A percentile compares a stretch with the other conserved stretches of the same genome.
Evolutionary conservation across 1,140 invertebrate genomes (phyloP).

Genomic region (Drosophila sechellia): DNA sequence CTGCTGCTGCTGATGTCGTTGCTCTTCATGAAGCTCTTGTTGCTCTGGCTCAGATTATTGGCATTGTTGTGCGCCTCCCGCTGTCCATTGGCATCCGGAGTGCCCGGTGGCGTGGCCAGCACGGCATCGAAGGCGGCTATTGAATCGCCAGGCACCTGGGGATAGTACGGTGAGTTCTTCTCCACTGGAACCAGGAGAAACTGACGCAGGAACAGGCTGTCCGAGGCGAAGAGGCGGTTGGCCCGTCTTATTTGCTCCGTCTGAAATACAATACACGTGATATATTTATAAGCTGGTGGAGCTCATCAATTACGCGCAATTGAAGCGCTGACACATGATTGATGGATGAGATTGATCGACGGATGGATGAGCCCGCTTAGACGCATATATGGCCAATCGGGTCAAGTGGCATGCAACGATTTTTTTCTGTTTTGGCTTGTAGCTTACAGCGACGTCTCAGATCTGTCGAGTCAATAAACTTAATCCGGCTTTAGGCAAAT

Average conservation of each 20-base stretch:
- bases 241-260: constrained; percentile 95
- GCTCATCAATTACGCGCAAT: constrained; percentile 63
- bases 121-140: constrained; percentile 49
- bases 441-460: constrained; percentile 3
- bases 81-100: constrained; percentile 68
- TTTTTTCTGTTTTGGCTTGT: constrained; percentile 7
- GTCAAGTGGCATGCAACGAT: constrained; percentile 27
- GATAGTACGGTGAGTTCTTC: constrained; percentile 87
- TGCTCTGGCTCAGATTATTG: constrained; percentile 56
- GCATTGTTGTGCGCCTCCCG: constrained; percentile 67
- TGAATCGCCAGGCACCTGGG: constrained; percentile 78
- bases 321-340: constrained; percentile 44
- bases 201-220: constrained; percentile 94
- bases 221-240: constrained; percentile 94
- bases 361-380: constrained; percentile 24
- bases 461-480: constrained; percentile 25
- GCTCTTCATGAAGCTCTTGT: constrained; percentile 54
- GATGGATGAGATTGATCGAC: constrained; percentile 42
- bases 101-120: constrained; percentile 59
- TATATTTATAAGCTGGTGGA: constrained; percentile 12
- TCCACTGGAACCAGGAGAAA: constrained; percentile 92
- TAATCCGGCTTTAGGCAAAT: constrained; percentile 37
- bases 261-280: constrained; percentile 85
- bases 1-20: constrained; percentile 50
- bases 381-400: constrained; percentile 33